Base-by-base conservation (phyloP, 2,888 invertebrate genomes). In the Melipona bicolor region DNA sequence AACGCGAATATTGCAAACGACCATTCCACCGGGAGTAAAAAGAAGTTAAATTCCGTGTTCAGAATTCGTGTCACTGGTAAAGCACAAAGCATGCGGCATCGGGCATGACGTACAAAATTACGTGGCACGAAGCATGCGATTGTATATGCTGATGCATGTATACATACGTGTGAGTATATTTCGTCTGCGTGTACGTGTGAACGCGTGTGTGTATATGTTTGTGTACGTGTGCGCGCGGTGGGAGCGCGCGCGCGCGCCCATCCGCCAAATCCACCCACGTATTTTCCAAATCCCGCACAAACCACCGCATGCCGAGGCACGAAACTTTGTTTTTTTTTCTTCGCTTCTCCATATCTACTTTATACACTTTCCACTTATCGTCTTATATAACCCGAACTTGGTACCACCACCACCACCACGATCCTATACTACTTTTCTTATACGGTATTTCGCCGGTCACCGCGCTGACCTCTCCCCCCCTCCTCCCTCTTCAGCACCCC, bases 291-390 rank as follows among this genome's bases (percentile, higher is more conserved):
- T 81, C 81, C 78, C 70, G 78, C 83, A 86, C 81, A 61, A 43
- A 32, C 73, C 68, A 59, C 61, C 65, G 84, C 85, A 89, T 88
- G 89, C 65, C 56, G 11, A 56, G 36, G 88, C 87, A 89, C 84
- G 72, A 79, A 61, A 82, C 54, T 84, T 86, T 81, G 27, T 27
- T 86, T 81, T 86, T 81, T 86, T 81, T 87, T 83, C 85, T 87
- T 82, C 79, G 90, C 88, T 89, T 89, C 73, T 89, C 90, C 89
- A 87, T 88, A 87, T 87, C 84, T 84, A 89, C 80, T 83, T 87
- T 87, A 84, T 77, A 85, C 76, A 87, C 83, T 85, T 61, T 89
- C 88, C 86, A 89, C 89, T 84, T 88, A 88, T 89, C 86, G 88
- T 88, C 90, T 89, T 89, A 86, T 79, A 79, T 69, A 54, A 81